Base-by-base conservation (phyloP, 1,140 invertebrate species). In the Drosophila busckii region DNA sequence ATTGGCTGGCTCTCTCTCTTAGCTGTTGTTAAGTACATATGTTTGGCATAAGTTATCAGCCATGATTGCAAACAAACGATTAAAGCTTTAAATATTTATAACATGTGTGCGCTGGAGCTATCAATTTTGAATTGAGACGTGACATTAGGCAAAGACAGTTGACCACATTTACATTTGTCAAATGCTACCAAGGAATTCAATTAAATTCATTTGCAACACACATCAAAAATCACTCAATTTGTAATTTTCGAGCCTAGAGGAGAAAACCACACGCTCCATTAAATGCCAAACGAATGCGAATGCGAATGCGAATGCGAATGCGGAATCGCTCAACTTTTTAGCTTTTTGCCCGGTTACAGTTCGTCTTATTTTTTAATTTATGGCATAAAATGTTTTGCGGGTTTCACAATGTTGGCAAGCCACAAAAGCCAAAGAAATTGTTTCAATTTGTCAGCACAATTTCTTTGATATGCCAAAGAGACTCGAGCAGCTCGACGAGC, bases 401-500 rank as follows among this genome's bases (percentile, higher is more conserved):
- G 50, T 76, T 53, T 64, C 42, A n/a, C 50, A 23, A 41, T 55
- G 48, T 40, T 17, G 67, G 49, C 58, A 68, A 52, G 68, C 73
- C 68, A 80, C 73, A 80, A 80, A 80, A 80, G 69, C 69, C 64
- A 69, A 80, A 82, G 69, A 82, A 82, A 82, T 82, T 82, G 70
- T 82, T 75, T 82, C 75, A 82, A 82, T 82, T 82, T 82, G 75
- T 82, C 75, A 82, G 75, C 75, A 82, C 75, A 82, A 82, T 82
- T 82, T 69, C 69, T 82, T 80, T 82, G 75, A 80, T 66, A 73
- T 16, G 38, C 12, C 19, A 22, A 15, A 12, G 9, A 8, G 8
- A 10, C 2, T 9, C 5, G 19, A n/a, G 17, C n/a, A 3, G 32
- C 10, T 17, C 31, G 45, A 22, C 31, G 25, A 52, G 35, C 41